Evolutionary conservation across 2,797 vertebrate genomes (phyloP).

Genomic region (Lepilemur septentrionalis): DNA sequence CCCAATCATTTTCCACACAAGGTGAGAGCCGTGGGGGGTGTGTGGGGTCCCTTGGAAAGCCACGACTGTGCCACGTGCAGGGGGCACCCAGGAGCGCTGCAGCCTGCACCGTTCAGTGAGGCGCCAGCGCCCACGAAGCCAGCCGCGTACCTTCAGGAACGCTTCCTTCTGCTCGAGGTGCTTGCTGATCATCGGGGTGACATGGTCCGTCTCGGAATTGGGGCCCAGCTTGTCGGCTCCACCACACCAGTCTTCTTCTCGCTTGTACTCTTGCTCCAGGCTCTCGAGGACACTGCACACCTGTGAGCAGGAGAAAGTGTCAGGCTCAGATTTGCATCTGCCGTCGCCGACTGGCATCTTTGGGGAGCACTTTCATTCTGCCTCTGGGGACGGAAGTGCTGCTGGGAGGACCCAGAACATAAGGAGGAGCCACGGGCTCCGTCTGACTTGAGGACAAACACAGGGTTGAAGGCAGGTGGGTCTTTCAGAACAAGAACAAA

Average conservation of each 20-base stretch:
- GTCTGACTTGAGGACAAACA: accelerated
- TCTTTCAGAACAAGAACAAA: not conserved
- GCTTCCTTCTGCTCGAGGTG: constrained; percentile 99
- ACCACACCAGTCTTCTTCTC: constrained; percentile 99
- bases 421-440: accelerated
- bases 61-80: accelerated
- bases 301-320: constrained; percentile 66
- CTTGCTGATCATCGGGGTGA: constrained; percentile 99
- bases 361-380: not conserved
- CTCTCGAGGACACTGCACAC: constrained; percentile 98
- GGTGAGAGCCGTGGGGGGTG: accelerated
- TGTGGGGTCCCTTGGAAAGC: accelerated
- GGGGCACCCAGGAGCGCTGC: accelerated
- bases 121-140: accelerated
- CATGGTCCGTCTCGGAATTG: constrained; percentile 97
- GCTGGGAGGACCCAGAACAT: accelerated
- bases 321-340: not conserved
- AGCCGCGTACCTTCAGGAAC: constrained; percentile 92
- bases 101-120: accelerated
- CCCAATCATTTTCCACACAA: not conserved
- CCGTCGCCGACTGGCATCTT: accelerated
- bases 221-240: constrained; percentile 98
- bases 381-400: not conserved
- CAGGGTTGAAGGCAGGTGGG: not conserved
- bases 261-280: constrained; percentile 98